These are phyloP conservation scores for Drosophila melanosoma DNA, from an alignment of 2,888 invertebrate species.

Conservation along the genomic window DNA sequence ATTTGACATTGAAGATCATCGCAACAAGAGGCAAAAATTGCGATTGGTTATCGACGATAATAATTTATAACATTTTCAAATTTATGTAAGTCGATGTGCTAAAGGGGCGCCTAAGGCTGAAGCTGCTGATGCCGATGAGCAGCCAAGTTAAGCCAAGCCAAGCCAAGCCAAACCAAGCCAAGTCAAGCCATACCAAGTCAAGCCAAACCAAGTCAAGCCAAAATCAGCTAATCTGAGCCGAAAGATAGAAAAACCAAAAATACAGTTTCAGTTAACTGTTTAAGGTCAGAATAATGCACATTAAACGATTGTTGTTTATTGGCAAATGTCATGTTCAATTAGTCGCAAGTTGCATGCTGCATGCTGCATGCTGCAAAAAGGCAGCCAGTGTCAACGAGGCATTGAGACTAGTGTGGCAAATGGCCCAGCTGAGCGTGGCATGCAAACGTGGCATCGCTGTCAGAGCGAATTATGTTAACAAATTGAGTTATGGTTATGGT, in stretches of 20 bases:
- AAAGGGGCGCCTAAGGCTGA: conserved; percentile 8
- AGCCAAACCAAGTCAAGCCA: not conserved
- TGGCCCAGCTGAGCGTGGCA: conserved; percentile 52
- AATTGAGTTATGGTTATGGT: conserved; percentile 62
- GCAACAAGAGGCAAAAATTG: conserved; percentile 26
- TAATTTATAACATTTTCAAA: conserved; percentile 19
- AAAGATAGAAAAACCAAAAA: not conserved
- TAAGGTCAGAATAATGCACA: conserved; percentile 66
- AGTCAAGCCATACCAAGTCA: not conserved
- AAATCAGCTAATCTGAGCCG: not conserved
- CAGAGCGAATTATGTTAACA: conserved; percentile 64
- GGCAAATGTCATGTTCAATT: conserved; percentile 78
- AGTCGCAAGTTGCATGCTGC: conserved; percentile 40
- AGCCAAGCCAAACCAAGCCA: not conserved
- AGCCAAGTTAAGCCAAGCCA: not conserved
- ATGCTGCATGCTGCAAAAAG: not conserved
- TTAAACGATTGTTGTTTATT: conserved; percentile 78
- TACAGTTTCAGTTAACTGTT: conserved; percentile 28
- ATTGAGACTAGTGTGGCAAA: conserved; percentile 47
- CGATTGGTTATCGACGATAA: conserved; percentile 19
- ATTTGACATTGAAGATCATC: conserved; percentile 67
- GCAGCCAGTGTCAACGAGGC: conserved; percentile 54
- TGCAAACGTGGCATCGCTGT: conserved; percentile 61
- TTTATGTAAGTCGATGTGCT: not conserved
- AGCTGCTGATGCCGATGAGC: conserved; percentile 2